Percentiles rank a stretch among this genome's conserved stretches.
Evolutionary conservation across 2,797 vertebrate genomes (phyloP).

Genomic region (Tarsius wallacei): DNA sequence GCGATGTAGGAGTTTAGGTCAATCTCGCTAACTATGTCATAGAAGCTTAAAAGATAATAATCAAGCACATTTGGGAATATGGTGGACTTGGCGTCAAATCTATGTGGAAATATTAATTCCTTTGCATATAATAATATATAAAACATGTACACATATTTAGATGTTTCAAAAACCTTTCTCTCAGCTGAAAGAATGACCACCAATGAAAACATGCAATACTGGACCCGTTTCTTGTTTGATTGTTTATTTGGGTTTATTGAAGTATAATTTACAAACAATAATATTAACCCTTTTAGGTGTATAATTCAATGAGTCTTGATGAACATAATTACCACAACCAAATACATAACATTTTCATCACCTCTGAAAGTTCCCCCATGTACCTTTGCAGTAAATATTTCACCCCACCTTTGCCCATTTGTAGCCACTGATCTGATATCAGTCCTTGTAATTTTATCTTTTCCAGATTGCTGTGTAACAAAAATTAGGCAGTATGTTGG

Average conservation of each 20-base stretch:
- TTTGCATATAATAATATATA: not conserved
- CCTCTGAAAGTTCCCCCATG: not conserved
- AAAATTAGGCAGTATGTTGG: not conserved
- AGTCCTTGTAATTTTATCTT: not conserved
- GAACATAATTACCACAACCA: not conserved
- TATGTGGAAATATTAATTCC: not conserved
- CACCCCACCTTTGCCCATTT: rapidly evolving
- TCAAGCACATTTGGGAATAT: not conserved
- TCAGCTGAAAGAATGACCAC: not conserved
- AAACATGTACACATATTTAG: not conserved
- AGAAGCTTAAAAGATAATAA: not conserved
- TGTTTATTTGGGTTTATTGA: not conserved
- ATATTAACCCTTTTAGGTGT: not conserved
- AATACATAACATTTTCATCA: not conserved
- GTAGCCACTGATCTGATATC: not conserved
- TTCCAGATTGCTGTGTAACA: not conserved
- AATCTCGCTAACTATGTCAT: not conserved
- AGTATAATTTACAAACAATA: not conserved
- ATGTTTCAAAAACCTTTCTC: not conserved
- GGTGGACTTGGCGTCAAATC: not conserved
- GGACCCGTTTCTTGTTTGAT: not conserved
- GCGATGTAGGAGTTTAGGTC: not conserved
- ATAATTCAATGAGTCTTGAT: not conserved
- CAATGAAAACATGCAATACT: not conserved
- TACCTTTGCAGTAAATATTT: not conserved